Conservation (phyloP, 2,113 vertebrate species). For the Ginglymostoma cirratum region DNA sequence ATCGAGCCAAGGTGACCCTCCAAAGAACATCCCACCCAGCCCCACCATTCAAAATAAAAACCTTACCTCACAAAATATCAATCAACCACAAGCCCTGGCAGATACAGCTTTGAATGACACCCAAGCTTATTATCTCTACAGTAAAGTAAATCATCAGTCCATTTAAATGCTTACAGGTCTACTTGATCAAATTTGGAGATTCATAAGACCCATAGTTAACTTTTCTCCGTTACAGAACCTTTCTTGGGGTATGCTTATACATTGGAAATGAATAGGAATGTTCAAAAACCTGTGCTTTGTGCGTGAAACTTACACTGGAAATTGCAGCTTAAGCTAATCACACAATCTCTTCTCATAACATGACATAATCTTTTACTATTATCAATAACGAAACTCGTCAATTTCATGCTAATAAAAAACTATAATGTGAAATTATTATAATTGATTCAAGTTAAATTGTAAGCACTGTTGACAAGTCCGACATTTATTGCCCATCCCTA, state of each 20-base stretch:
- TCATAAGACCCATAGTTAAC: not conserved
- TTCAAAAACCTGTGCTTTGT: not conserved
- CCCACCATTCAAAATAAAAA: not conserved
- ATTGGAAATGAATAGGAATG: not conserved
- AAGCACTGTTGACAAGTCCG: not conserved
- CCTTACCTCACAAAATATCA: not conserved
- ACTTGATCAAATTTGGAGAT: not conserved
- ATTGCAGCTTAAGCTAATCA: not conserved
- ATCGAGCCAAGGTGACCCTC: too few relatives aligned
- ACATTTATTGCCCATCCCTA: not conserved
- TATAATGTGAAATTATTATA: not conserved
- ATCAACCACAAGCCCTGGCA: not conserved
- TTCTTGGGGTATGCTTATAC: not conserved
- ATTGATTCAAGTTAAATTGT: not conserved
- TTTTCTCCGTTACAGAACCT: not conserved
- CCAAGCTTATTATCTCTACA: not conserved
- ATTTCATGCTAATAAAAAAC: not conserved
- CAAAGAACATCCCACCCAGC: too few relatives aligned
- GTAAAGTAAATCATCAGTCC: not conserved
- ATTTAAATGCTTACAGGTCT: too few relatives aligned
- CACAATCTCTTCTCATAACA: not conserved
- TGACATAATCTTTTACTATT: not conserved
- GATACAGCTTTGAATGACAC: not conserved
- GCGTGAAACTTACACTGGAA: not conserved
- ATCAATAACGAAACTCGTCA: not conserved